A percentile compares a stretch with the other conserved stretches of the same genome.
phyloP scores from a whole-genome alignment of 2,888 invertebrate species.

The Linnaemya vulpina region DNA sequence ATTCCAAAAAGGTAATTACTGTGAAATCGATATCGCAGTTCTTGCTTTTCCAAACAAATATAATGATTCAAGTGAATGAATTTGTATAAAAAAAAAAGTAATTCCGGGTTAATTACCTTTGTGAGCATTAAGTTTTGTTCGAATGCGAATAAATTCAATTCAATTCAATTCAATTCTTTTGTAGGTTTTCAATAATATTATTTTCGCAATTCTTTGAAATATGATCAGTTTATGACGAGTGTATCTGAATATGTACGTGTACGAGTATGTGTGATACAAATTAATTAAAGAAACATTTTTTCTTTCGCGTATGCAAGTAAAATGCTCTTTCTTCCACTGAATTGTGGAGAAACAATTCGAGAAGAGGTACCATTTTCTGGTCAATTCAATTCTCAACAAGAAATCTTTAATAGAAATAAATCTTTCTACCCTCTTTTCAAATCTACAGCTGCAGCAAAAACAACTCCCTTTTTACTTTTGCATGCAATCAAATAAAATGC shows the following conservation, averaged over 20 bases:
- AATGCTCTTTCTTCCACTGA: background rate
- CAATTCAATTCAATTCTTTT: constrained; percentile 56
- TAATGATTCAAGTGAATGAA: constrained; percentile 15
- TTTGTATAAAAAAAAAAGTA: constrained; percentile 51
- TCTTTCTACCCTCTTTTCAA: constrained; percentile 14
- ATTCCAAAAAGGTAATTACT: constrained; percentile 63
- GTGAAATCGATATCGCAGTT: constrained; percentile 70
- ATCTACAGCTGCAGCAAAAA: constrained; percentile 51
- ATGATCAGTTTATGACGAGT: constrained; percentile 53
- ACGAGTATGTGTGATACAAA: background rate
- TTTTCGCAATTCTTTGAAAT: constrained; percentile 58
- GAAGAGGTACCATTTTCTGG: background rate
- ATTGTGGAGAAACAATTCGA: background rate
- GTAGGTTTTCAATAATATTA: constrained; percentile 59
- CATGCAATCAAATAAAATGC: constrained; percentile 49
- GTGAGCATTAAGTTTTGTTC: constrained; percentile 64
- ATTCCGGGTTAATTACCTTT: constrained; percentile 71
- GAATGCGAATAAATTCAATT: constrained; percentile 40
- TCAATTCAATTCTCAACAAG: background rate
- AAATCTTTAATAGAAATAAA: constrained; percentile 6
- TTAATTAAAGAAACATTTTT: background rate
- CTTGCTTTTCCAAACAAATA: constrained; percentile 30
- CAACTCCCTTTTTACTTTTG: constrained; percentile 39
- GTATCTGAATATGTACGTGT: constrained; percentile 42
- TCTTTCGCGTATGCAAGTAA: background rate